phyloP scores from a whole-genome alignment of 2,113 vertebrate species.

The Ctenomys sociabilis region DNA sequence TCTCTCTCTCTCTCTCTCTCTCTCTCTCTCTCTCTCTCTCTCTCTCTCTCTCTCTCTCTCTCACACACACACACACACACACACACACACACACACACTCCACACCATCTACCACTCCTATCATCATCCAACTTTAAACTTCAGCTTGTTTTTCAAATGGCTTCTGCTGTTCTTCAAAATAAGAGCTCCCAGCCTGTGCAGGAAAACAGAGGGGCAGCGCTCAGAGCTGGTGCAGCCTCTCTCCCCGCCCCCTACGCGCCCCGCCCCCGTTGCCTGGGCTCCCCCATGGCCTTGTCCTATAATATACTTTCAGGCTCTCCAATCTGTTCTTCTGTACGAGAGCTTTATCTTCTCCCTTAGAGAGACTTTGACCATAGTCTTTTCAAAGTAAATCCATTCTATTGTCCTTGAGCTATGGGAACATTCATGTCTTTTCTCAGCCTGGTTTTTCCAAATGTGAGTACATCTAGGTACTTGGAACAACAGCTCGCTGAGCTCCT shows the following conservation, averaged over 20 bases:
- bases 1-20: too few species aligned
- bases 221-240: neutral
- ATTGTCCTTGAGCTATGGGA: neutral
- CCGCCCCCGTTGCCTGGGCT: neutral
- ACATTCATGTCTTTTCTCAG: neutral
- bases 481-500: neutral
- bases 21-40: too few species aligned
- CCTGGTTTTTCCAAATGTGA: neutral
- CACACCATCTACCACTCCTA: neutral
- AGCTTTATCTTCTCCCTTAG: neutral
- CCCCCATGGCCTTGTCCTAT: neutral
- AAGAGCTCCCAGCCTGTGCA: neutral
- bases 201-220: neutral
- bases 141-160: neutral
- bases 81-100: neutral
- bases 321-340: neutral
- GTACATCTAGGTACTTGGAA: neutral
- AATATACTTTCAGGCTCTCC: neutral
- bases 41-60: too few species aligned
- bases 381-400: slow-evolving; percentile 11
- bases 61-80: neutral
- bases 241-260: too few species aligned
- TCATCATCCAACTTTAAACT: neutral
- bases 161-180: neutral
- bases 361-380: neutral